Evolutionary conservation across 2,113 vertebrate genomes (phyloP), one percentile per base, ranked within the genome.

Genomic region (Osmerus eperlanus): DNA sequence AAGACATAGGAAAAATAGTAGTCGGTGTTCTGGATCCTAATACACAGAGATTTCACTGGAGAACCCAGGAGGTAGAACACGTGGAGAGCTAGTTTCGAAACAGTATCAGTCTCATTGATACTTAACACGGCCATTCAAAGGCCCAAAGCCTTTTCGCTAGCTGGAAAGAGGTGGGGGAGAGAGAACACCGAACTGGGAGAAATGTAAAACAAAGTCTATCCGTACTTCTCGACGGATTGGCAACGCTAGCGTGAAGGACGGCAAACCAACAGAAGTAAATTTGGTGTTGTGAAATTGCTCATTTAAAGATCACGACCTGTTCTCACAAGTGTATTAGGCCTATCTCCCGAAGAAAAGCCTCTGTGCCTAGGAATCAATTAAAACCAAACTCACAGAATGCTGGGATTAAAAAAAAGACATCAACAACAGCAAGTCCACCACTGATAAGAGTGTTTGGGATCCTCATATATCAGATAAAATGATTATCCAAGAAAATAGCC

Each of bases 381-480:
- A 92, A 91, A 90, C 76, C 80, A 75, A 84, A 76, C 51, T 81
- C 86, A 86, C 86, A 85, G 86, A 91, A 89, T 85, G 79, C 81
- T 81, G 76, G 88, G 91, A 91, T 91, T 92, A 90, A 91, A 87
- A 89, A 83, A 67, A 54, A 65, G 28, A 74, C 28, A 72, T 36
- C 65, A 81, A 87, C 79, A 87, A 89, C 84, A 82, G 85, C 84
- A 69, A 89, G 86, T 84, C 81, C 78, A 80, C 76, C 25, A 81
- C 87, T 86, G 92, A 93, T 93, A 93, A 93, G 90, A 86, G 74
- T 77, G 81, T 89, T 88, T 87, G 82, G 88, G 91, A 91, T 89
- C 88, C 84, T 82, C 73, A 85, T 87, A 90, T 89, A 92, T 93
- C 92, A 91, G 91, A 93, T 92, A 89, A 92, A 91, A 91, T 88